A percentile compares a stretch with the other conserved stretches of the same genome.
phyloP scores from a whole-genome alignment of 2,113 vertebrate species.

The Caretta caretta region DNA sequence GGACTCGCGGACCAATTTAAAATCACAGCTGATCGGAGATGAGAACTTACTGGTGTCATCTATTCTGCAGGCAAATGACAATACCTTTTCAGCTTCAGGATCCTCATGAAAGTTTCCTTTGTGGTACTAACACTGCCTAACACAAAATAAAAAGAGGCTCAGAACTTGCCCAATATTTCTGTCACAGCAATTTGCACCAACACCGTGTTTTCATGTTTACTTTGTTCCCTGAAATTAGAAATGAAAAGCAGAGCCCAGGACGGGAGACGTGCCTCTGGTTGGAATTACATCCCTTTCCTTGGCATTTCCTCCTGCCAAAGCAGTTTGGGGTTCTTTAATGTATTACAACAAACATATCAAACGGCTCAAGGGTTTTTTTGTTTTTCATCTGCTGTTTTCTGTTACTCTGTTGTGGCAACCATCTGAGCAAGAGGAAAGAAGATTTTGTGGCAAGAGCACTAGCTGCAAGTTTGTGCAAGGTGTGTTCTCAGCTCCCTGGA shows the following conservation, averaged over 20 bases:
- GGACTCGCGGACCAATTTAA: neutral
- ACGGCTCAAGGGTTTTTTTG: conserved; percentile 34
- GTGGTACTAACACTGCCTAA: conserved; percentile 8
- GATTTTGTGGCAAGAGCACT: neutral
- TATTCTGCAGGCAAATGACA: neutral
- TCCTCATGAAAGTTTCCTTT: neutral
- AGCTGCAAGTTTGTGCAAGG: neutral
- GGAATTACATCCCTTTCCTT: conserved; percentile 60
- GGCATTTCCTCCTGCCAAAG: conserved; percentile 58
- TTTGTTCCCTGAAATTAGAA: conserved; percentile 62
- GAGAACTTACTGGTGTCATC: neutral
- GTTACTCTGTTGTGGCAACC: neutral
- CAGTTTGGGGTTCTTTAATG: conserved; percentile 39
- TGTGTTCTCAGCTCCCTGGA: neutral
- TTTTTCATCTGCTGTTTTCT: conserved; percentile 14
- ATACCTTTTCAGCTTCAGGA: neutral
- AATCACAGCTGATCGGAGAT: neutral
- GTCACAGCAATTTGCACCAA: conserved; percentile 7
- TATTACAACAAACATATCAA: conserved; percentile 27
- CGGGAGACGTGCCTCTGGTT: conserved; percentile 52
- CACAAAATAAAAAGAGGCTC: neutral
- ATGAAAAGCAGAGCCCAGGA: conserved; percentile 72
- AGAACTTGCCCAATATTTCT: neutral
- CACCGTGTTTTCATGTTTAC: conserved; percentile 48
- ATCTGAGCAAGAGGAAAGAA: neutral